phyloP scores from a whole-genome alignment of 2,888 invertebrate species.

The Mimumesa dahlbomi region DNA sequence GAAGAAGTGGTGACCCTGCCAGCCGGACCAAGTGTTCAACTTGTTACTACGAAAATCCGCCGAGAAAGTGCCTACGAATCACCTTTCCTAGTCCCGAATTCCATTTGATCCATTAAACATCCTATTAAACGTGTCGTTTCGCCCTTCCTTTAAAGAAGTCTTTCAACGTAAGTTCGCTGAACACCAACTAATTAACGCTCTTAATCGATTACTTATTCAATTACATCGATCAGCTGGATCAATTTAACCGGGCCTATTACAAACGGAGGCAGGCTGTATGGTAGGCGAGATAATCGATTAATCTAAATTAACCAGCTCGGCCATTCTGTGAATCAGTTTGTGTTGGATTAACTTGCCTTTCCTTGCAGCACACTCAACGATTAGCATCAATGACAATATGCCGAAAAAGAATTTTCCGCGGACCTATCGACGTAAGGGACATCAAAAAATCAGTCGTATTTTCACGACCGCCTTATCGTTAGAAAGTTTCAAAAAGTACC shows the following conservation, averaged over 20 bases:
- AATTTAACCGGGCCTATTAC: constrained; percentile 11
- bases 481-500: constrained; percentile 19
- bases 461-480: constrained; percentile 8
- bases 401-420: not conserved
- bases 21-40: not conserved
- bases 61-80: not conserved
- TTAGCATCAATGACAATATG: no score
- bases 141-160: no score
- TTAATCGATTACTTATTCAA: constrained; percentile 11
- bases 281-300: constrained; percentile 38
- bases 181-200: constrained; percentile 19
- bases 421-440: not conserved
- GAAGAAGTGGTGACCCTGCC: not conserved
- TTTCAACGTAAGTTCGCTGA: not conserved
- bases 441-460: constrained; percentile 1
- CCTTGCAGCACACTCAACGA: no score
- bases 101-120: not conserved
- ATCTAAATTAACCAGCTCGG: constrained; percentile 40
- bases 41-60: not conserved
- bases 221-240: constrained; percentile 30
- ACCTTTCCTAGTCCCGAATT: not conserved
- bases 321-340: constrained; percentile 26
- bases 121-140: not conserved
- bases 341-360: not conserved
- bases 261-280: constrained; percentile 3